phyloP scores from a whole-genome alignment of 2,113 vertebrate genomes.

The Oncorhynchus clarkii region DNA sequence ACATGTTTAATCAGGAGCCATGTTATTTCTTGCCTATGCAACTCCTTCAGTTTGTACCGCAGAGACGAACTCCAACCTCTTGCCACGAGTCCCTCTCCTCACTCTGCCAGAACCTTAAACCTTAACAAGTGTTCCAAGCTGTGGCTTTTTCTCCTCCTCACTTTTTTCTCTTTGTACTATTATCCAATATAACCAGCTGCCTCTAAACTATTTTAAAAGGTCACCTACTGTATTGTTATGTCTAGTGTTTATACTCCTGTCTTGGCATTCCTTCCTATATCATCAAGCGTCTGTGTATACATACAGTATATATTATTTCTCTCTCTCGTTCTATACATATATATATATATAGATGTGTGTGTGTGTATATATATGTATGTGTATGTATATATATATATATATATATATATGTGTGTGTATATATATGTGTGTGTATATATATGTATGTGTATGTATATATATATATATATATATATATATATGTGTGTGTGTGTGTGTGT shows the following conservation, averaged over 20 bases:
- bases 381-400: too few relatives aligned
- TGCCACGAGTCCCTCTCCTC: constrained; percentile 30
- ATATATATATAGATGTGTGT: too few relatives aligned
- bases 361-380: too few relatives aligned
- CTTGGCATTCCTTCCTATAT: constrained; percentile 63
- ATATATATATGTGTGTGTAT: too few relatives aligned
- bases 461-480: constrained; percentile 8
- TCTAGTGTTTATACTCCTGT: constrained; percentile 46
- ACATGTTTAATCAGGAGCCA: constrained; percentile 25
- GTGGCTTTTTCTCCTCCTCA: constrained; percentile 33
- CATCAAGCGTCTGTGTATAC: constrained; percentile 45
- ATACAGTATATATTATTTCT: constrained; percentile 35
- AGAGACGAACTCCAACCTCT: constrained; percentile 54
- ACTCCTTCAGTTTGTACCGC: constrained; percentile 61
- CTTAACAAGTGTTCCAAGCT: constrained; percentile 19
- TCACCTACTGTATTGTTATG: constrained; percentile 24
- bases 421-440: too few relatives aligned
- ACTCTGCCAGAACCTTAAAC: constrained; percentile 37
- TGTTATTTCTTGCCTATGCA: constrained; percentile 73
- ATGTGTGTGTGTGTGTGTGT: neutral
- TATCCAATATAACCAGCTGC: constrained; percentile 42
- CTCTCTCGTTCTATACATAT: too few relatives aligned
- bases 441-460: neutral
- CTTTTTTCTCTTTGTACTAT: constrained; percentile 40
- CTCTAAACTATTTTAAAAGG: constrained; percentile 37